Percentiles rank a stretch among this genome's conserved stretches.
Conservation (phyloP, 1,140 invertebrate genomes). For the Chelonus insularis region DNA sequence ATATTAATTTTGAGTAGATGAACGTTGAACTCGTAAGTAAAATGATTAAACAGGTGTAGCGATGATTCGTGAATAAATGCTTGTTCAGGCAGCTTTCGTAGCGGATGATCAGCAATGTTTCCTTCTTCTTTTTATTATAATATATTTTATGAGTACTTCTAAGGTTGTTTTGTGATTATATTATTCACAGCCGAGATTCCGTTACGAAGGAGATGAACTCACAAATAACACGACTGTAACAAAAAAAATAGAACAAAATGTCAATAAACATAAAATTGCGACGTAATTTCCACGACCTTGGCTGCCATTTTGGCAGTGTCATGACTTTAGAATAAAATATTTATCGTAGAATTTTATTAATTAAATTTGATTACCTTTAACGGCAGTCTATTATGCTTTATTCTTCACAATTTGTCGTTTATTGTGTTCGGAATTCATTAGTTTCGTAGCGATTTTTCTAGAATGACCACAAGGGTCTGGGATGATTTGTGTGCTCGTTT, state of each 20-base stretch:
- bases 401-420: constrained; percentile 65
- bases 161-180: no score
- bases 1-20: constrained; percentile 1
- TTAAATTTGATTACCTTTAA: neutral
- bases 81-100: constrained; percentile 10
- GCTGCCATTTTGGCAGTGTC: constrained; percentile 25
- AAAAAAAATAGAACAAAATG: constrained; percentile 15
- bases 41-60: neutral
- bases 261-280: neutral
- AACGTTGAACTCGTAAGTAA: constrained; percentile 5
- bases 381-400: constrained; percentile 61
- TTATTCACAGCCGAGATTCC: neutral
- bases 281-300: constrained; percentile 14
- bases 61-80: constrained; percentile 25
- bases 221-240: constrained; percentile 33
- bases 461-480: constrained; percentile 87
- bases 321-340: no score
- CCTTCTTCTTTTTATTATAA: neutral
- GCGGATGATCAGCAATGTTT: neutral
- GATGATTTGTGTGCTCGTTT: constrained; percentile 82
- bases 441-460: constrained; percentile 83
- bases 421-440: constrained; percentile 84
- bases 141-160: no score
- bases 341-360: constrained; percentile 3
- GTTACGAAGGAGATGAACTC: constrained; percentile 3